Conservation (phyloP, 2,113 vertebrate genomes). For the Pseudonaja textilis region DNA sequence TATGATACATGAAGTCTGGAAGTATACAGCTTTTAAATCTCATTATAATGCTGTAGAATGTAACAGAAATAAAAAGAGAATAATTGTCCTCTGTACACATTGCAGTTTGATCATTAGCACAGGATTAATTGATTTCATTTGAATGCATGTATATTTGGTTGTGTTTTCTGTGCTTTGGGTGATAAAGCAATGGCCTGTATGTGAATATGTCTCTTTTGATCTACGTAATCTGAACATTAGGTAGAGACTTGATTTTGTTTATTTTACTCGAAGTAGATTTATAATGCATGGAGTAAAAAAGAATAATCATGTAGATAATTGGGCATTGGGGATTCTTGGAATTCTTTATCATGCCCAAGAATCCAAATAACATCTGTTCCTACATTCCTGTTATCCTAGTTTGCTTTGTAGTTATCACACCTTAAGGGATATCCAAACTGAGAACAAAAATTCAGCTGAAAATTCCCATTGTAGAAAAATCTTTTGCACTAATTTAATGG, state of each 20-base stretch:
- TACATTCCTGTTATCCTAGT: conserved; percentile 63
- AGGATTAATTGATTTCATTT: conserved; percentile 57
- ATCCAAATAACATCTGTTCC: conserved; percentile 72
- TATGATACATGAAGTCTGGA: conserved; percentile 24
- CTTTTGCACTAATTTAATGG: conserved; percentile 51
- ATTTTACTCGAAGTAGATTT: conserved; percentile 64
- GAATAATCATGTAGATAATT: conserved; percentile 72
- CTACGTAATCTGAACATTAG: conserved; percentile 58
- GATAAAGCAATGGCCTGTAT: conserved; percentile 32
- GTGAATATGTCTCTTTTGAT: conserved; percentile 60
- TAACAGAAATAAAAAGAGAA: conserved; percentile 48
- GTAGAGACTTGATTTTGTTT: conserved; percentile 52
- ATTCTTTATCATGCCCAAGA: conserved; percentile 73
- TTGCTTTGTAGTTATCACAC: conserved; percentile 72
- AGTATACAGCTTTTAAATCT: not conserved
- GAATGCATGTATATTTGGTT: conserved; percentile 51
- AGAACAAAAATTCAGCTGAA: conserved; percentile 67
- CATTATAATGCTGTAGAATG: not conserved
- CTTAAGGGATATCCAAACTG: conserved; percentile 65
- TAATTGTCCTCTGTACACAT: conserved; percentile 42
- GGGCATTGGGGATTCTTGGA: conserved; percentile 72
- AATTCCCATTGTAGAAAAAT: conserved; percentile 56
- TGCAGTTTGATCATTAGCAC: conserved; percentile 47
- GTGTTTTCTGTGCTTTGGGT: conserved; percentile 50
- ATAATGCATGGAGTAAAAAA: conserved; percentile 60